These are phyloP conservation scores for Petrocephalus zakoni DNA, from an alignment of 2,113 vertebrate species.

Conservation along the genomic window DNA sequence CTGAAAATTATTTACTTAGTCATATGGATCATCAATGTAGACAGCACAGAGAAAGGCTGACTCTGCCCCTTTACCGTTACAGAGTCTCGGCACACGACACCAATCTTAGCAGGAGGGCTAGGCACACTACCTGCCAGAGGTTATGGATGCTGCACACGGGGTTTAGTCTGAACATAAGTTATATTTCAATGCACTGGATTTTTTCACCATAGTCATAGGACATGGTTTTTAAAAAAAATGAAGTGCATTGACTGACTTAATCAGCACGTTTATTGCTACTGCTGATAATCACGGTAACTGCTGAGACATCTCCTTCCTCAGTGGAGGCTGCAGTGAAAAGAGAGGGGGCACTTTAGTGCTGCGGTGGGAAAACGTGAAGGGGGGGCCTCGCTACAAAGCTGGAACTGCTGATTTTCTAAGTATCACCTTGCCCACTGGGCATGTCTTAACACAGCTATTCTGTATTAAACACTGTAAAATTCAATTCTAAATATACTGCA, in stretches of 20 bases:
- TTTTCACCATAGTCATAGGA: background rate
- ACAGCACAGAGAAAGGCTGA: background rate
- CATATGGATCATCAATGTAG: background rate
- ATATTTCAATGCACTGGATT: background rate
- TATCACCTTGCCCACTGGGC: background rate
- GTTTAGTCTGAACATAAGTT: background rate
- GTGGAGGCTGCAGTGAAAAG: background rate
- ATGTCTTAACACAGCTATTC: background rate
- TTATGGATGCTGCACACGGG: background rate
- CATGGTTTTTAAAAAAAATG: background rate
- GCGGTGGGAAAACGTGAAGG: background rate
- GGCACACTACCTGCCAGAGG: background rate
- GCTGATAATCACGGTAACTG: background rate
- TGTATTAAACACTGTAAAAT: background rate
- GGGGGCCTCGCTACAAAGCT: background rate
- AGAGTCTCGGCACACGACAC: background rate
- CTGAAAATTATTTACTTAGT: conserved; percentile 10
- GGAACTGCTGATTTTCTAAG: background rate
- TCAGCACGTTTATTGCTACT: background rate
- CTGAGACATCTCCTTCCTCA: background rate
- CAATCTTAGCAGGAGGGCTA: background rate
- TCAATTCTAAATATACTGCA: background rate
- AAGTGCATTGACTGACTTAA: background rate
- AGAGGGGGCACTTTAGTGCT: background rate
- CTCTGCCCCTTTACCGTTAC: background rate